Base-by-base conservation (phyloP, 1,140 invertebrate species). In the Cyclargus thomasi region DNA sequence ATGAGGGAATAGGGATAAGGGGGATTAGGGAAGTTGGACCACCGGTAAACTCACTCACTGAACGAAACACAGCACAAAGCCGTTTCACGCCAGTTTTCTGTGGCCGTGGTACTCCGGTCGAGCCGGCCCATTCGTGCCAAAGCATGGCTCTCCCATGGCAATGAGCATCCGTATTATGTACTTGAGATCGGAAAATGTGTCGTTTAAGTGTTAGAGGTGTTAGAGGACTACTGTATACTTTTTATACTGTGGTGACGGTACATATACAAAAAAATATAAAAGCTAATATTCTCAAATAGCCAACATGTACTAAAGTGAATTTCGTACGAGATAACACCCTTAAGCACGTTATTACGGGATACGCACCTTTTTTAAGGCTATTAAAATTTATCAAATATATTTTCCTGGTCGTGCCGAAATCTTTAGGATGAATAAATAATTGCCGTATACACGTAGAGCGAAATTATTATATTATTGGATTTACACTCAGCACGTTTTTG, bases 261-360 rank as follows among this genome's bases (percentile, higher is more conserved):
- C 55, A 11, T 8, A 59, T 0, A 59, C 5, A 59, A 59, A 59
- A 18, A 59, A 59, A 59, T 20, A 20, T 21, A 59, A 20, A 59
- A 59, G 55, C 55, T 59, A 11, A 59, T 21, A 17, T 59, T 59
- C 55, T 59, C 4, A 21, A 59, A 53, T 47, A 64, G 39, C 22
- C 63, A 16, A 47, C 14, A 10, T 47, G 20, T 68, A 70, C 70
- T 67, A 64, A 55, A 70, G 72, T 70, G 67, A 73, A 73, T 73
- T 70, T 70, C 70, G 64, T 66, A 73, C 70, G 71, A 73, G 64
- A 70, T 68, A 53, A 47, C 14, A 47, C 67, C 70, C 69, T 69
- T 65, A 69, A 72, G 67, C 67, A 73, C 69, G 64, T 69, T 53
- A 65, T 70, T 73, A 70, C 57, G 20, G 67, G 67, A 47, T 64